Evolutionary conservation across 2,888 invertebrate genomes (phyloP), one percentile per base, ranked within the genome.

Genomic region (Pseudococcus jackbeardsleyi): DNA sequence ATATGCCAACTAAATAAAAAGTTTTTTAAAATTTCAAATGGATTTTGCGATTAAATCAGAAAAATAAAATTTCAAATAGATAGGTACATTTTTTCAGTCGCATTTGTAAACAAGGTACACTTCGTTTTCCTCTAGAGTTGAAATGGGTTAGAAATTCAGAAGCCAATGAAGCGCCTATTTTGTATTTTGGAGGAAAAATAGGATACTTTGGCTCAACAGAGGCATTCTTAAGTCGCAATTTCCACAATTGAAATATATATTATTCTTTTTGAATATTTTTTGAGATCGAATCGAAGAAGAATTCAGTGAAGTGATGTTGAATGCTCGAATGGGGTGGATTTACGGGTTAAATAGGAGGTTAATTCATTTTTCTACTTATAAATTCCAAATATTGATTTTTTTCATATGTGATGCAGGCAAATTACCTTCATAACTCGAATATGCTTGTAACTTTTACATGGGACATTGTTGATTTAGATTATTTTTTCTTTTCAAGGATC

Each of bases 321-420:
- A 22, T 64, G 15, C 26, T 26, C 17, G 68, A 68, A 59, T n/a
- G 8, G 50, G 8, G 8, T n/a, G 59, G 7, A 59, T n/a, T 59
- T 68, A 26, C 9, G 26, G 26, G 17, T 17, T 33, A 33, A 72
- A 72, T 33, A 8, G 4, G 26, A 0, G 15, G 33, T 15, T 72
- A 72, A 17, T 72, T 15, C 33, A 72, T 72, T 72, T 72, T 72
- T 72, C 72, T 72, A 17, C 17, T 72, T 33, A 17, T 72, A 72
- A 72, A 72, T 72, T 72, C 72, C 33, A 72, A 33, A 72, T 72
- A 72, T 72, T 72, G 72, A 72, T 72, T 72, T 72, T 72, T 72
- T 72, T 33, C 72, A 72, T 72, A 33, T 72, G 33, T 72, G 72
- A 72, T 72, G 33, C 72, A 72, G 19, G 33, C 72, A 72, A 68